Conservation (phyloP, 2,113 vertebrate genomes). For the Chamaetylas fuelleborni region DNA sequence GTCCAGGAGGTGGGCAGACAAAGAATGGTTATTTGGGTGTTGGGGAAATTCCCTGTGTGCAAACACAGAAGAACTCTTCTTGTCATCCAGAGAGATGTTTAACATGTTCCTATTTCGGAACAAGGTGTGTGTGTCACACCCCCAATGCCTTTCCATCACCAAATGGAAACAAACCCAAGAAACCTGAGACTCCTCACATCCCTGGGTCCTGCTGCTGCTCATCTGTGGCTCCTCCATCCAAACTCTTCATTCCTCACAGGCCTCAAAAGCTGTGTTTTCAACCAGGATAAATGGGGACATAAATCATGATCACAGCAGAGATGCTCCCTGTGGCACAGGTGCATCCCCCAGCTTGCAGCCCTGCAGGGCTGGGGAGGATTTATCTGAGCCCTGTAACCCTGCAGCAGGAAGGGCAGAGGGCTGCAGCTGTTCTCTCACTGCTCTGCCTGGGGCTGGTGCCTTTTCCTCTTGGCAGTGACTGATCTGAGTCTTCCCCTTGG, state of each 20-base stretch:
- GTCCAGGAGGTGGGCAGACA: neutral
- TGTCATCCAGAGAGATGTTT: neutral
- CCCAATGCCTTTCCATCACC: neutral
- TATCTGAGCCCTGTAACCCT: neutral
- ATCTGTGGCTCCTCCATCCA: neutral
- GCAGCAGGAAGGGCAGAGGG: neutral
- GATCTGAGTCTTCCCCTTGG: accelerated
- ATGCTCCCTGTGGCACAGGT: accelerated
- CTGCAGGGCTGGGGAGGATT: neutral
- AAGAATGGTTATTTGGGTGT: neutral
- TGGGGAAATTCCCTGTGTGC: neutral
- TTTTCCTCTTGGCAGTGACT: neutral
- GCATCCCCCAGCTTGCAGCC: neutral
- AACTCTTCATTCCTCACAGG: neutral
- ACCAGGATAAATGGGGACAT: neutral
- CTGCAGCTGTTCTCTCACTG: neutral
- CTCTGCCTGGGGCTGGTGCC: neutral
- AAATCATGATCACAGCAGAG: neutral
- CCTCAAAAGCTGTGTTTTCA: neutral
- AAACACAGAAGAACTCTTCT: neutral
- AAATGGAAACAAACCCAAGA: neutral
- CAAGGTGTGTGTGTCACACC: neutral
- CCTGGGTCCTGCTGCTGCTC: neutral
- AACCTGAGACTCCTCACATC: neutral
- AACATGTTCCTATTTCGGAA: neutral